A percentile compares a stretch with the other conserved stretches of the same genome.
These are phyloP conservation scores for Tokudaia muenninki DNA, from an alignment of 2,797 vertebrate species.

Conservation along the genomic window DNA sequence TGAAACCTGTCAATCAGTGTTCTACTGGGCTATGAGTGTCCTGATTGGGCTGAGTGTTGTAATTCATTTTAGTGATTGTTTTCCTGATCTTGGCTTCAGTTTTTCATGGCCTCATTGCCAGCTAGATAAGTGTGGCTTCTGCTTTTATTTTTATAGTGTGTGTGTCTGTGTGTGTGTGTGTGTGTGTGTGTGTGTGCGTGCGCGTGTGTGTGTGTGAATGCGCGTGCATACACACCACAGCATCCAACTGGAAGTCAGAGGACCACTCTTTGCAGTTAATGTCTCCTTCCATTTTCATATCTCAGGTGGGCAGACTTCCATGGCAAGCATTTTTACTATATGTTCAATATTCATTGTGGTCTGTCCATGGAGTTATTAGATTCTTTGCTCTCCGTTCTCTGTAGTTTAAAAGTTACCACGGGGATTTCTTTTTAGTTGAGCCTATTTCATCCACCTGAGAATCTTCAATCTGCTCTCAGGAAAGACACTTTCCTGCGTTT, in stretches of 20 bases:
- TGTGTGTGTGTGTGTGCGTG: not conserved
- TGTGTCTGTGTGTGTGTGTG: not conserved
- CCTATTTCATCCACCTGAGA: conserved; percentile 23
- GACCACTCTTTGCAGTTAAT: not conserved
- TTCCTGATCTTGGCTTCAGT: not conserved
- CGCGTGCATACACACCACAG: fast-evolving
- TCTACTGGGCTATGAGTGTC: not conserved
- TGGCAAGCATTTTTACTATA: not conserved
- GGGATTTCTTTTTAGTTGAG: conserved; percentile 40
- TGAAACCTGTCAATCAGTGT: not conserved
- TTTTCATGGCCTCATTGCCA: not conserved
- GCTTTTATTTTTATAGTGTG: not conserved
- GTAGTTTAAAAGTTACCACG: not conserved
- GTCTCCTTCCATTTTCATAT: not conserved
- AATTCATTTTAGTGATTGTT: not conserved
- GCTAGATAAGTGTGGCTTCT: not conserved
- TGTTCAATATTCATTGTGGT: not conserved
- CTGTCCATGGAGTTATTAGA: not conserved
- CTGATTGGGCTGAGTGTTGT: not conserved
- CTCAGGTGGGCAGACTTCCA: not conserved
- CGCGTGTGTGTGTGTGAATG: fast-evolving
- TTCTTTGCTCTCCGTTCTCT: conserved; percentile 17
- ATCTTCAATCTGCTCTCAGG: conserved; percentile 18
- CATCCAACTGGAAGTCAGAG: not conserved
- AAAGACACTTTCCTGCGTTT: not conserved